Conservation (phyloP, 1,140 invertebrate genomes). For the Sitobion miscanthi region DNA sequence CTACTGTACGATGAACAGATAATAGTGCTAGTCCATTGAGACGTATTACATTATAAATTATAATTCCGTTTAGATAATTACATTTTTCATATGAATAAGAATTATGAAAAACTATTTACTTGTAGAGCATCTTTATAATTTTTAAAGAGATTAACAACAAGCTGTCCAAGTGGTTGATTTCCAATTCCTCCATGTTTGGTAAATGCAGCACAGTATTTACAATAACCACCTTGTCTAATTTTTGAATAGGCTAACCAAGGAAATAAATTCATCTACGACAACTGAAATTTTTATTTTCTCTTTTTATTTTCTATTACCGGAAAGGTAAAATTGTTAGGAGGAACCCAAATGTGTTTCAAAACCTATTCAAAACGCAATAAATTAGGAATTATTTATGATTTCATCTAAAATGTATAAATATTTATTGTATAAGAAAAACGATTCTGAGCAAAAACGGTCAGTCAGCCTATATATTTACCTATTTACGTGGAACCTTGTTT, state of each 20-base stretch:
- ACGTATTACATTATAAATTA: too few species aligned
- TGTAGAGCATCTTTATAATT: slow-evolving; percentile 20
- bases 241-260: slow-evolving; percentile 23
- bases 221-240: slow-evolving; percentile 9
- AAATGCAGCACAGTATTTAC: slow-evolving; percentile 42
- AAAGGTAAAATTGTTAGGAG: not conserved
- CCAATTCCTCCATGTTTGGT: slow-evolving; percentile 23
- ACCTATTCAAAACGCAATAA: not conserved
- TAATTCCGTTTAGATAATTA: too few species aligned
- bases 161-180: slow-evolving; percentile 21
- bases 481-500: too few species aligned
- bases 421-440: too few species aligned
- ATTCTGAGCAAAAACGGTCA: too few species aligned
- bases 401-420: too few species aligned
- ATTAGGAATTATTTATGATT: too few species aligned
- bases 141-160: not conserved
- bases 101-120: not conserved
- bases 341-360: slow-evolving; percentile 1
- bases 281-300: slow-evolving; percentile 41
- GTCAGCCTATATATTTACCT: too few species aligned
- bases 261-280: slow-evolving; percentile 31
- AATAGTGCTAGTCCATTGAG: too few species aligned
- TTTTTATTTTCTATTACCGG: not conserved
- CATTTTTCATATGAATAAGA: too few species aligned
- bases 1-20: too few species aligned